phyloP scores from a whole-genome alignment of 2,797 vertebrate species.

The Uromys caudimaculatus region DNA sequence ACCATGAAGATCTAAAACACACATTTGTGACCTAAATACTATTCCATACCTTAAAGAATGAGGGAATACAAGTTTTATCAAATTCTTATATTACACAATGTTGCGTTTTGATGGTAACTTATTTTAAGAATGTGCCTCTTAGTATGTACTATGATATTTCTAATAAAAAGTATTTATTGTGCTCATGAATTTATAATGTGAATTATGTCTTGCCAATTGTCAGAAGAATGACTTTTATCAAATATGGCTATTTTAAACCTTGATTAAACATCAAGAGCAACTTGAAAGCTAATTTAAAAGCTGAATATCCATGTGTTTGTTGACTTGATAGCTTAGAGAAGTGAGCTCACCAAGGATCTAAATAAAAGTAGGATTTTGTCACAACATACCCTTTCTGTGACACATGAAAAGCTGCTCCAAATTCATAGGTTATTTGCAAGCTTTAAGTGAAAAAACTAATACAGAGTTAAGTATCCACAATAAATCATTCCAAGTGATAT shows the following conservation, averaged over 20 bases:
- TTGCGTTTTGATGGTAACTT: not conserved
- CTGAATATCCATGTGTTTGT: not conserved
- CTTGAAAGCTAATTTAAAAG: not conserved
- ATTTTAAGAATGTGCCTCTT: not conserved
- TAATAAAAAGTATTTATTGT: not conserved
- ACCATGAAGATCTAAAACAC: not conserved
- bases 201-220: not conserved
- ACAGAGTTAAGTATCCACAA: not conserved
- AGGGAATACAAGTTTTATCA: conserved; percentile 20
- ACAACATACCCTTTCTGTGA: not conserved
- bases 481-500: not conserved
- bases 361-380: not conserved
- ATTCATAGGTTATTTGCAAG: not conserved
- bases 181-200: not conserved
- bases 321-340: not conserved
- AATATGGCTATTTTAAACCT: not conserved
- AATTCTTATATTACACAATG: not conserved
- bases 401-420: not conserved
- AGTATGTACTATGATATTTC: not conserved
- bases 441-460: not conserved
- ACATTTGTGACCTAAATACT: conserved; percentile 23
- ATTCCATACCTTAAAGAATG: not conserved
- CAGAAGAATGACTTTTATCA: not conserved
- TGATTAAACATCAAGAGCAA: conserved; percentile 2
- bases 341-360: not conserved